Base-by-base conservation (phyloP, 2,797 vertebrate genomes). In the Notolabrus celidotus region DNA sequence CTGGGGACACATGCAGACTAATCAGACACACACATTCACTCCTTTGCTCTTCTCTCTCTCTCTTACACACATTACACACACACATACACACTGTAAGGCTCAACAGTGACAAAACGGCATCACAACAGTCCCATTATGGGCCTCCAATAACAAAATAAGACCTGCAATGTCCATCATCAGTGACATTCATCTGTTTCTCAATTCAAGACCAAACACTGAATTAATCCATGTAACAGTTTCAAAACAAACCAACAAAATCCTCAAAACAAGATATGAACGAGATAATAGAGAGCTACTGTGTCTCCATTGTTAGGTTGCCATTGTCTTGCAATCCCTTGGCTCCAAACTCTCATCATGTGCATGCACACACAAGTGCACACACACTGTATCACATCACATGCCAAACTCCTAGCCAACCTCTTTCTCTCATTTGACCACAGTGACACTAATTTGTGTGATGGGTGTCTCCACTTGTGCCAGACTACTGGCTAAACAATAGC, bases 1-100 rank as follows among this genome's bases (percentile, higher is more conserved):
- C 67, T 1, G 14, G 66, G 72, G 64, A 83, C 82, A 77, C 77
- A 83, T 62, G 54, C 67, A 82, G 38, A 74, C 79, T 79, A 80
- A 86, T 78, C 67, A 86, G 42, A 76, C 55, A 58, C 54, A 74
- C 64, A 71, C 58, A 67, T 27, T 52, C 22, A 22, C 19, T 63
- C 23, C 52, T 23, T 50, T 15, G 36, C 42, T 73, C 1, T 19
- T 25, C 9, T 25, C n/a, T 38, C 36, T 51, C 25, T 31, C 29
- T 55, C 42, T 68, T 31, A 72, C 10, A 62, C 38, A 51, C 23
- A 70, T n/a, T n/a, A 55, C 56, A 45, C 34, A 34, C 15, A 64
- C 5, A 43, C 27, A 56, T n/a, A 68, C 16, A 59, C 52, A 25
- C 43, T 36, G 43, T 16, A 29, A 3, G 72, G 19, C 23, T 25